phyloP scores from a whole-genome alignment of 2,113 vertebrate genomes.

The Conger conger region DNA sequence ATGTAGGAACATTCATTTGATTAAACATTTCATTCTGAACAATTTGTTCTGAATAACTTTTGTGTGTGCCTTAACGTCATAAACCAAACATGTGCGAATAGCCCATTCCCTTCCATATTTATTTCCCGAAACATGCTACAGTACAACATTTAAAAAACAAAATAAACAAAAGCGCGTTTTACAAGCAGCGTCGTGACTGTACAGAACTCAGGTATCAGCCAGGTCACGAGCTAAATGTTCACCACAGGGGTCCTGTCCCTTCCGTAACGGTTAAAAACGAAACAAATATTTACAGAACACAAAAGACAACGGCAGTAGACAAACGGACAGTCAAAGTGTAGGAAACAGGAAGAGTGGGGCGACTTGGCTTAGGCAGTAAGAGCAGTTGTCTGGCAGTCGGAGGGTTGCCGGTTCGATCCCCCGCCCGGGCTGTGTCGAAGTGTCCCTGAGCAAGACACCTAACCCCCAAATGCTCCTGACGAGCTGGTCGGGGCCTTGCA shows the following conservation, averaged over 20 bases:
- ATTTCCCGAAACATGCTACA: background rate
- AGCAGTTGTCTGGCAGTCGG: no score
- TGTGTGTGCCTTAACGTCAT: background rate
- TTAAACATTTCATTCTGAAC: background rate
- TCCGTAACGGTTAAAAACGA: background rate
- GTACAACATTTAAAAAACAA: background rate
- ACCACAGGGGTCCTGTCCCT: background rate
- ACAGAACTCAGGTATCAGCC: background rate
- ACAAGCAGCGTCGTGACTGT: background rate
- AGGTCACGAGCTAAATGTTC: background rate
- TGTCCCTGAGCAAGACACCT: no score
- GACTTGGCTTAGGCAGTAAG: no score
- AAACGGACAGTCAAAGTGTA: background rate
- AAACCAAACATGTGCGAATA: background rate
- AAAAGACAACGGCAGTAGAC: background rate
- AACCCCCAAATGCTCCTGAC: no score
- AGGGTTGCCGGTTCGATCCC: no score
- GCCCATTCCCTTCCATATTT: background rate
- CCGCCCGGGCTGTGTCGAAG: no score
- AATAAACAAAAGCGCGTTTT: background rate
- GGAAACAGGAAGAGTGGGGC: background rate
- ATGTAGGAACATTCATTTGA: background rate
- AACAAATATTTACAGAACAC: conserved; percentile 14
- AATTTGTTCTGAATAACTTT: background rate
- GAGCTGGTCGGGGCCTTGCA: no score